Conservation (phyloP, 2,113 vertebrate species). For the Rhegmatorhina hoffmannsi region DNA sequence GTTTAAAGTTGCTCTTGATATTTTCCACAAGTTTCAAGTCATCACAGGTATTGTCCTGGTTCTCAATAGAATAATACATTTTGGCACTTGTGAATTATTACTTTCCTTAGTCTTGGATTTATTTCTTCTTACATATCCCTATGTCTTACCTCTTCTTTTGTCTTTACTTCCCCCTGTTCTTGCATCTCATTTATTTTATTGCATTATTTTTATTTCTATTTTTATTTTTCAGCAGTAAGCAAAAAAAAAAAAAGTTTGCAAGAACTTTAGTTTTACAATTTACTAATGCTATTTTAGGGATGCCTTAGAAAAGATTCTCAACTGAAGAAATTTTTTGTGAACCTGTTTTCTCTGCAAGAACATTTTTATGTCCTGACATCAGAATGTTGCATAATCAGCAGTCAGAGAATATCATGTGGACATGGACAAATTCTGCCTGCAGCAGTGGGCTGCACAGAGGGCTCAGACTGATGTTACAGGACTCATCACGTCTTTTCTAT, state of each 20-base stretch:
- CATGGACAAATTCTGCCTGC: neutral
- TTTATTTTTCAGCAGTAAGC: neutral
- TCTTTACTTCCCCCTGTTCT: neutral
- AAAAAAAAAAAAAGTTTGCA: neutral
- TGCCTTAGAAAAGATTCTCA: neutral
- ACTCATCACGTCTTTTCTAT: neutral
- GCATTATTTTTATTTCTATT: neutral
- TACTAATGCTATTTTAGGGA: neutral
- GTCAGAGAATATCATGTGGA: neutral
- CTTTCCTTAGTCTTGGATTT: neutral
- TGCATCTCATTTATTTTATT: neutral
- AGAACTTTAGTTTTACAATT: neutral
- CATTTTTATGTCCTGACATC: constrained; percentile 10
- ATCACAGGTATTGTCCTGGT: neutral
- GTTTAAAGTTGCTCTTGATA: neutral
- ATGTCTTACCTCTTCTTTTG: neutral
- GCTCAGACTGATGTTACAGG: neutral
- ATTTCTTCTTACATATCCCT: neutral
- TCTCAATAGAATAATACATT: neutral
- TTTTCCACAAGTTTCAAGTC: neutral
- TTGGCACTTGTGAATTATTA: neutral
- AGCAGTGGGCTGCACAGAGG: fast-evolving
- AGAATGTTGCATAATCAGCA: constrained; percentile 8
- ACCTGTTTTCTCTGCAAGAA: neutral
- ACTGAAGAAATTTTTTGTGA: constrained; percentile 1